Percentiles rank a stretch among this genome's conserved stretches.
phyloP scores from a whole-genome alignment of 2,113 vertebrate species.

The Semicossyphus pulcher region DNA sequence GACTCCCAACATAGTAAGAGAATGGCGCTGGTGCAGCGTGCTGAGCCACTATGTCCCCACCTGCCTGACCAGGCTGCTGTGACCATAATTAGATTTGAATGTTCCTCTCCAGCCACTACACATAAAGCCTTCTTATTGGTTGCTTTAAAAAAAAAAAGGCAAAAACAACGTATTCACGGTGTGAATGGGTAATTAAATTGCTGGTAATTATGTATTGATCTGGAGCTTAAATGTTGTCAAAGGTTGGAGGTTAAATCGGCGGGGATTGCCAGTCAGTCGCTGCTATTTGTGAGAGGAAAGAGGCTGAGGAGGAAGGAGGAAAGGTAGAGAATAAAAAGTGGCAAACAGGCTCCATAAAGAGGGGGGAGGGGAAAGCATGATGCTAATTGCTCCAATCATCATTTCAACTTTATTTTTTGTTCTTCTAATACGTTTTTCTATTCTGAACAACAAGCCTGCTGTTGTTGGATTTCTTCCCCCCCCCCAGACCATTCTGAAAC shows the following conservation, averaged over 20 bases:
- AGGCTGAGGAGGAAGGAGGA: not conserved
- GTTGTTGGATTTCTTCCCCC: too few species aligned
- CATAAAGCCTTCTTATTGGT: constrained; percentile 32
- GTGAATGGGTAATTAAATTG: constrained; percentile 61
- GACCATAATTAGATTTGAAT: constrained; percentile 53
- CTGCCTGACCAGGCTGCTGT: constrained; percentile 48
- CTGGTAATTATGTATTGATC: constrained; percentile 70
- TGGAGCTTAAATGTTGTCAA: constrained; percentile 53
- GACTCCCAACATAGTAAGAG: constrained; percentile 2
- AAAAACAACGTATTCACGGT: constrained; percentile 18
- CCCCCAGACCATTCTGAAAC: too few species aligned
- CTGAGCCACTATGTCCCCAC: constrained; percentile 26
- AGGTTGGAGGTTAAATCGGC: constrained; percentile 36
- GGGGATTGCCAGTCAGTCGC: constrained; percentile 16
- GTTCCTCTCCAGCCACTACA: constrained; percentile 27
- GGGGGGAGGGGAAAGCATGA: not conserved
- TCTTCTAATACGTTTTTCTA: too few species aligned
- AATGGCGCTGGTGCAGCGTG: not conserved
- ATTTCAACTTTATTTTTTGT: not conserved
- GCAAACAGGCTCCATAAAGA: not conserved
- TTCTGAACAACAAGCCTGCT: too few species aligned
- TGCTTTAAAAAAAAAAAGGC: constrained; percentile 2
- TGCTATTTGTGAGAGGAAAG: not conserved
- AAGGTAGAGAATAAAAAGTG: not conserved
- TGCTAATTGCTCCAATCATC: too few species aligned